Conservation (phyloP, 2,113 vertebrate genomes). For the Urocitellus parryii region DNA sequence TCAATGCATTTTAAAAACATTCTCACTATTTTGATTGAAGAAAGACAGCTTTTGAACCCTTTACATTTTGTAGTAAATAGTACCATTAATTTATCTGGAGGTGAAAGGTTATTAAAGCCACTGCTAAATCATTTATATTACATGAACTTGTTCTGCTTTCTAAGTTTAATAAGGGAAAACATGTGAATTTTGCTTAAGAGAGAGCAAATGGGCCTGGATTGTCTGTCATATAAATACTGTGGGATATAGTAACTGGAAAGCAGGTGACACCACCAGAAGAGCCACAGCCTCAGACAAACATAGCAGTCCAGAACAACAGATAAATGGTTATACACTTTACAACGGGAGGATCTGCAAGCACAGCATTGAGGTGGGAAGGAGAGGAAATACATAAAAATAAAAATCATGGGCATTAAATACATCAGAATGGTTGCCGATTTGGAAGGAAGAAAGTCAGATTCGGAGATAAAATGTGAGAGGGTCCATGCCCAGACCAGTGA, state of each 20-base stretch:
- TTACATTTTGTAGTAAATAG: conserved; percentile 50
- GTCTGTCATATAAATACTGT: neutral
- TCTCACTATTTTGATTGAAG: neutral
- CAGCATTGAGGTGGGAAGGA: neutral
- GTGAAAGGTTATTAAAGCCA: conserved; percentile 59
- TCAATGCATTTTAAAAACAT: conserved; percentile 59
- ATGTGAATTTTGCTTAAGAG: conserved; percentile 45
- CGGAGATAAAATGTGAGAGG: neutral
- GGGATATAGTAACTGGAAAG: neutral
- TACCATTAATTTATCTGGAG: conserved; percentile 59
- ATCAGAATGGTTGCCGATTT: neutral
- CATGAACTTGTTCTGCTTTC: neutral
- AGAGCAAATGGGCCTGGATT: neutral
- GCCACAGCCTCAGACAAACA: neutral
- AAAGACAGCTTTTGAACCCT: conserved; percentile 53
- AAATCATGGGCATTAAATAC: neutral
- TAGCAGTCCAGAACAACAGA: accelerated
- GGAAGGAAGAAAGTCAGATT: neutral
- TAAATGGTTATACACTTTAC: accelerated
- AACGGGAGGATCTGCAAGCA: neutral
- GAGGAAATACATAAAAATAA: neutral
- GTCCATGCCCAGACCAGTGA: no score
- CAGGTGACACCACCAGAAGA: accelerated
- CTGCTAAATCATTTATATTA: conserved; percentile 21
- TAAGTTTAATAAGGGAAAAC: conserved; percentile 18